These are phyloP conservation scores for Cybosia mesomella DNA, from an alignment of 2,888 invertebrate genomes.

Conservation along the genomic window DNA sequence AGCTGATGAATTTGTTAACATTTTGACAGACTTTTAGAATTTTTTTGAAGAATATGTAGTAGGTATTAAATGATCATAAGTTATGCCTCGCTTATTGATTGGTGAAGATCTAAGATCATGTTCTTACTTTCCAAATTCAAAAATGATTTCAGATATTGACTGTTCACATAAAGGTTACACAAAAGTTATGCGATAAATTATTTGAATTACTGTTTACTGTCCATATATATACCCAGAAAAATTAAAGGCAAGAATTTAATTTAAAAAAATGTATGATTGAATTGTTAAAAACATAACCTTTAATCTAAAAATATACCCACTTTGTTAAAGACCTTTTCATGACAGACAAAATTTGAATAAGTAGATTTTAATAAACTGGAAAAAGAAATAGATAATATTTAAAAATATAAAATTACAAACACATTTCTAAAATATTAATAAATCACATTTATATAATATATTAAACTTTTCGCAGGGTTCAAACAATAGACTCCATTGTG, in stretches of 20 bases:
- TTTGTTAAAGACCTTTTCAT: constrained; percentile 13
- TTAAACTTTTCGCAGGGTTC: constrained; percentile 85
- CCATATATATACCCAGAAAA: background rate
- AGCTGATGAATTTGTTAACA: no score
- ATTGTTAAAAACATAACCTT: background rate
- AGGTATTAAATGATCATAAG: no score
- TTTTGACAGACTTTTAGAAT: no score
- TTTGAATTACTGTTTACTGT: no score
- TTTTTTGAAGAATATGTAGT: no score
- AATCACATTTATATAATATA: background rate
- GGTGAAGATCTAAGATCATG: no score
- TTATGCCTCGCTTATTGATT: no score
- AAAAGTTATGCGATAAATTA: no score
- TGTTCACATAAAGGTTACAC: no score
- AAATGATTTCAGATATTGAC: no score
- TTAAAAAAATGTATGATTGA: background rate
- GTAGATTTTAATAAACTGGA: background rate
- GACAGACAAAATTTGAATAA: constrained; percentile 5
- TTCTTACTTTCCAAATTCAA: no score
- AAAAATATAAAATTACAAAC: background rate
- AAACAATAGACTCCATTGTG: constrained; percentile 97
- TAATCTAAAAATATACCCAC: constrained; percentile 5
- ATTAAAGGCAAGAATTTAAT: background rate
- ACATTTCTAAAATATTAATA: background rate
- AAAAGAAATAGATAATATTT: background rate